Conservation (phyloP, 2,888 invertebrate genomes). For the Tetramorium bicarinatum region DNA sequence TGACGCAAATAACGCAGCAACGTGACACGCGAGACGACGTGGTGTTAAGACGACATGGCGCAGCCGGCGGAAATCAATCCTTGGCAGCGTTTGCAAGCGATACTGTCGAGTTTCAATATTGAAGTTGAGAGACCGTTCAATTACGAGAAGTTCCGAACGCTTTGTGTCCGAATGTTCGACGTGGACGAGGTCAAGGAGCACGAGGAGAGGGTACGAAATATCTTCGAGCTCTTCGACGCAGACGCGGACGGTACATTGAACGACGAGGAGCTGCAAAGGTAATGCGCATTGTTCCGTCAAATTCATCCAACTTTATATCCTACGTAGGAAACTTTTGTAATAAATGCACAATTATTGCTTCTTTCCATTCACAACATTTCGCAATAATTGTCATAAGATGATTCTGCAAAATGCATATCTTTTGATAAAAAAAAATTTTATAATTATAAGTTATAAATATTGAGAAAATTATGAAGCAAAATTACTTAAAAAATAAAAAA, state of each 20-base stretch:
- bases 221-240: conserved; percentile 93
- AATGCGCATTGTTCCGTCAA: conserved; percentile 11
- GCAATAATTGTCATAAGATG: too few species aligned
- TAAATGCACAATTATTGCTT: too few species aligned
- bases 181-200: conserved; percentile 80
- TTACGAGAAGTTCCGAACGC: conserved; percentile 75
- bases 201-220: conserved; percentile 90
- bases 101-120: conserved; percentile 12
- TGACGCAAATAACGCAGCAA: neutral
- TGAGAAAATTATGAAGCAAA: too few species aligned
- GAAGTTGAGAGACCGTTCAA: conserved; percentile 56
- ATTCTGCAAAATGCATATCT: too few species aligned
- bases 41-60: neutral
- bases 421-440: too few species aligned
- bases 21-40: neutral
- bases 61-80: neutral
- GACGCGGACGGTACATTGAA: conserved; percentile 92
- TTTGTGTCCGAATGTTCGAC: conserved; percentile 77
- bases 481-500: too few species aligned
- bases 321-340: too few species aligned
- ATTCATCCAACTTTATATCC: neutral
- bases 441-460: too few species aligned
- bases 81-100: neutral
- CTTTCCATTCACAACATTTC: too few species aligned
- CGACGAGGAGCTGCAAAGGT: conserved; percentile 91